phyloP scores from a whole-genome alignment of 2,888 invertebrate genomes.

The Macrosoma leucophasiata region DNA sequence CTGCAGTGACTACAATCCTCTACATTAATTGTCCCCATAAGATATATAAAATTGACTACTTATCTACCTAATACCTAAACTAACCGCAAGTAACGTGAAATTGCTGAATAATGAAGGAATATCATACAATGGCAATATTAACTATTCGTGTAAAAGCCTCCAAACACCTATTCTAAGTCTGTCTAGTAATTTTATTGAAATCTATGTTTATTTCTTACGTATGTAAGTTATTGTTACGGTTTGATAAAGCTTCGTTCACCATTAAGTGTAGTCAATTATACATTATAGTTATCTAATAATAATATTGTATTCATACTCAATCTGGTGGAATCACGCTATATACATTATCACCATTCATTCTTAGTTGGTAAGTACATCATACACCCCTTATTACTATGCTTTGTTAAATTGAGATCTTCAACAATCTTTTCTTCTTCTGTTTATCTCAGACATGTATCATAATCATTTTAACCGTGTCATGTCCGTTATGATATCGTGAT shows the following conservation, averaged over 20 bases:
- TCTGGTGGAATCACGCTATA: no score
- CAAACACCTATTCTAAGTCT: constrained; percentile 66
- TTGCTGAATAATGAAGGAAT: constrained; percentile 49
- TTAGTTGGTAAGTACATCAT: no score
- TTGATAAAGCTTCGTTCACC: constrained; percentile 58
- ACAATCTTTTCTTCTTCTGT: no score
- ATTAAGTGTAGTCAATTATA: constrained; percentile 18
- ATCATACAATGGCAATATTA: constrained; percentile 59
- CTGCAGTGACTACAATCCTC: constrained; percentile 29
- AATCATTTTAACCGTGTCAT: no score
- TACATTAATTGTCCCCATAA: constrained; percentile 37
- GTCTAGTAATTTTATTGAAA: constrained; percentile 41
- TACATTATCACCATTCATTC: no score
- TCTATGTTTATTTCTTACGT: constrained; percentile 51
- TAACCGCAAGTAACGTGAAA: constrained; percentile 53
- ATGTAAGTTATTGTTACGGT: constrained; percentile 62
- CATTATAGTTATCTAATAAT: no score
- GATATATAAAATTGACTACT: constrained; percentile 64
- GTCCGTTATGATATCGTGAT: no score
- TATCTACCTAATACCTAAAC: constrained; percentile 40
- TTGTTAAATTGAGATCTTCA: no score
- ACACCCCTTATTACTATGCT: no score
- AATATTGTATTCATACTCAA: no score
- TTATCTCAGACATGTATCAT: no score
- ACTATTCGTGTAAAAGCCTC: constrained; percentile 71